These are phyloP conservation scores for Eulithis testata DNA, from an alignment of 2,888 invertebrate genomes.

Conservation along the genomic window DNA sequence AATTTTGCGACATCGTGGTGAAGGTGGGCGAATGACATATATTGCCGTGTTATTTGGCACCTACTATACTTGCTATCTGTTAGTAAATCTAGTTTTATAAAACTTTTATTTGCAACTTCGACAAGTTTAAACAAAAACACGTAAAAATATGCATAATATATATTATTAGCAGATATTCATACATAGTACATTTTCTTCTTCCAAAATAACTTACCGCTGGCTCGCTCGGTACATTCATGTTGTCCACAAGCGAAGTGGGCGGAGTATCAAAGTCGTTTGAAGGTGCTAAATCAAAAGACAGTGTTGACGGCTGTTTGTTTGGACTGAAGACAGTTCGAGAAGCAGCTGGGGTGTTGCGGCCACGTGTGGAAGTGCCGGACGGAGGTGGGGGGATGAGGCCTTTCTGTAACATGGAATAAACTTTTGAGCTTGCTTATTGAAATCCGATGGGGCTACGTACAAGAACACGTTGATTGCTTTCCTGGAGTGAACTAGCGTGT, in stretches of 20 bases:
- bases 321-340: conserved; percentile 65
- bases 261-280: conserved; percentile 64
- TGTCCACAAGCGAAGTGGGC: conserved; percentile 57
- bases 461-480: too few relatives aligned
- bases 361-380: conserved; percentile 61
- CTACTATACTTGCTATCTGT: too few relatives aligned
- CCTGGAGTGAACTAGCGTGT: too few relatives aligned
- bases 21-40: too few relatives aligned
- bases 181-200: not conserved
- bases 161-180: not conserved
- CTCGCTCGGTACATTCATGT: conserved; percentile 56
- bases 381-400: conserved; percentile 76
- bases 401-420: conserved; percentile 56
- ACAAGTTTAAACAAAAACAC: conserved; percentile 4
- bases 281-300: conserved; percentile 68
- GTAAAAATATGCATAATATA: conserved; percentile 6
- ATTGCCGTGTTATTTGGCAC: conserved; percentile 4
- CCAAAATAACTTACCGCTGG: conserved; percentile 54
- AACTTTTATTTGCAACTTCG: not conserved
- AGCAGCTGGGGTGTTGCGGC: conserved; percentile 63
- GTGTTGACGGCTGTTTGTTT: conserved; percentile 55
- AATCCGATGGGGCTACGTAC: too few relatives aligned
- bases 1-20: too few relatives aligned
- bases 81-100: too few relatives aligned
- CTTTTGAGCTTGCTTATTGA: not conserved